Evolutionary conservation across 2,888 invertebrate species (phyloP).

Genomic region (Brachynemurus nebulosus): DNA sequence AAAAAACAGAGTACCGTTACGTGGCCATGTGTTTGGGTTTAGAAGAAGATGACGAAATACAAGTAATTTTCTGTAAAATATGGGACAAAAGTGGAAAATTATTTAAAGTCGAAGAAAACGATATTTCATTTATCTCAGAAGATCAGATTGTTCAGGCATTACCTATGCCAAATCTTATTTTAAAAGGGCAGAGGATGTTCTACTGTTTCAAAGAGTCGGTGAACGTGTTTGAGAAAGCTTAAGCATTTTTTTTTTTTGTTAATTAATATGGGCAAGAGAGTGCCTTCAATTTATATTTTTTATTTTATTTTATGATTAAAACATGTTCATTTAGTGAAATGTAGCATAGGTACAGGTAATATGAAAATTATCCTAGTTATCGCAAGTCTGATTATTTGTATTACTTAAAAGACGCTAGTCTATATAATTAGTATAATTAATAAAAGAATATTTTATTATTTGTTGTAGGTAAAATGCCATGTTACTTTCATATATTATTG

Average conservation of each 20-base stretch:
- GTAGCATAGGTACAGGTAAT: too few relatives aligned
- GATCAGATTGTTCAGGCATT: constrained; percentile 12
- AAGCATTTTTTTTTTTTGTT: background rate
- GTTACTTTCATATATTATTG: too few relatives aligned
- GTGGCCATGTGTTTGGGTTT: constrained; percentile 10
- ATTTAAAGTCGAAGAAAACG: constrained; percentile 13
- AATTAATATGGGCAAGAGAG: background rate
- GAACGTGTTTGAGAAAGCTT: constrained; percentile 9
- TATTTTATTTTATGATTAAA: too few relatives aligned
- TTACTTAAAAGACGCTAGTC: too few relatives aligned
- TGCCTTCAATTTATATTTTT: background rate
- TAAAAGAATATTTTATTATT: too few relatives aligned
- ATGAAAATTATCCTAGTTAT: too few relatives aligned
- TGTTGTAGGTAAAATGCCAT: too few relatives aligned
- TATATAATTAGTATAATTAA: too few relatives aligned
- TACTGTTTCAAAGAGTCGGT: constrained; percentile 10
- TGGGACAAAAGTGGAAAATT: constrained; percentile 12
- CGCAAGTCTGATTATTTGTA: too few relatives aligned
- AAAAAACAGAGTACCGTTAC: constrained; percentile 13
- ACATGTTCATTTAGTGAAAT: too few relatives aligned
- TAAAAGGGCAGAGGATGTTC: constrained; percentile 9
- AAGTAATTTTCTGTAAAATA: constrained; percentile 14
- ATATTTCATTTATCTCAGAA: constrained; percentile 13
- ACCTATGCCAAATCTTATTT: constrained; percentile 8
- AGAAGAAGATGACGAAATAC: constrained; percentile 13